phyloP scores from a whole-genome alignment of 2,113 vertebrate genomes.

The Electrona antarctica region DNA sequence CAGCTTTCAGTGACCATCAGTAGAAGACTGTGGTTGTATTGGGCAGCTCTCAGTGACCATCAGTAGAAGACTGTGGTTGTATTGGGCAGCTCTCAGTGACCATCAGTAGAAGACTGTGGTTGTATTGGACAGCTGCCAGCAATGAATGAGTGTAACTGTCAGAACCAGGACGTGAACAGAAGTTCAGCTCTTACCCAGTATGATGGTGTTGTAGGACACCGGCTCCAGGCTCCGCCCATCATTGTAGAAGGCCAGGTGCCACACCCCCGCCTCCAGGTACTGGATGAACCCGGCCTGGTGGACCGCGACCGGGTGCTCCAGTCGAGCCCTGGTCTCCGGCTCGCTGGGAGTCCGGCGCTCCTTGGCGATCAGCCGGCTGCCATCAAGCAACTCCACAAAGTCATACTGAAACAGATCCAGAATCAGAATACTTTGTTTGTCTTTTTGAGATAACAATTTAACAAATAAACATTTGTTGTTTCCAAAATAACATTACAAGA shows the following conservation, averaged over 20 bases:
- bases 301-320: slow-evolving; percentile 85
- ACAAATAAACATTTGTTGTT: too few relatives aligned
- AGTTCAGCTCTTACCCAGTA: slow-evolving; percentile 85
- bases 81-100: too few relatives aligned
- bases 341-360: slow-evolving; percentile 86
- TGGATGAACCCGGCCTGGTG: slow-evolving; percentile 98
- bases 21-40: too few relatives aligned
- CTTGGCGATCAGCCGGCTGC: slow-evolving; percentile 93
- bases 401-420: slow-evolving; percentile 84
- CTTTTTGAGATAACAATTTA: too few relatives aligned
- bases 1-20: too few relatives aligned
- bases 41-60: too few relatives aligned
- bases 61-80: too few relatives aligned
- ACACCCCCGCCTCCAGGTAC: slow-evolving; percentile 94
- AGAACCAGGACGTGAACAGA: too few relatives aligned
- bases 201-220: slow-evolving; percentile 94
- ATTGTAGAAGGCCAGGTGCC: slow-evolving; percentile 98
- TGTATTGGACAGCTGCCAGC: too few relatives aligned
- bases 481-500: too few relatives aligned
- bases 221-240: slow-evolving; percentile 91
- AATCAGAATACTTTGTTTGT: background rate
- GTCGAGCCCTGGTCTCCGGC: slow-evolving; percentile 76
- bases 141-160: too few relatives aligned
- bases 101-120: too few relatives aligned
- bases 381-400: slow-evolving; percentile 96